phyloP scores from a whole-genome alignment of 2,888 invertebrate species.

The Galerucella pusilla region DNA sequence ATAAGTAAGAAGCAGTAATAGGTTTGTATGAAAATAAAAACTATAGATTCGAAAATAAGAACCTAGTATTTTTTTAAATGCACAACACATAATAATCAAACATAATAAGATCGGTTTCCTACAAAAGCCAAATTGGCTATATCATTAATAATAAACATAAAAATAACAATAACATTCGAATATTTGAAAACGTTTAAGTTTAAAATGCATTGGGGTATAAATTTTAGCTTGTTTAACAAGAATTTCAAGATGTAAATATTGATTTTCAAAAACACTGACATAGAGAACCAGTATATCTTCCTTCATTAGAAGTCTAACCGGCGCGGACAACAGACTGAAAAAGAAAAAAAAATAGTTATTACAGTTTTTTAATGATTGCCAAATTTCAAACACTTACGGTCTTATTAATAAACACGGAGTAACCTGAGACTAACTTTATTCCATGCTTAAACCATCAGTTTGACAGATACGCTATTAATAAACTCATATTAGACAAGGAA shows the following conservation, averaged over 20 bases:
- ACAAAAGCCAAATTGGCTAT: slow-evolving; percentile 17
- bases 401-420: too few relatives aligned
- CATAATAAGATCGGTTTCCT: slow-evolving; percentile 19
- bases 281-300: slow-evolving; percentile 22
- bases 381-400: too few relatives aligned
- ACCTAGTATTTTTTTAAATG: slow-evolving; percentile 18
- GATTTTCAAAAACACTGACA: slow-evolving; percentile 42
- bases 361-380: background rate
- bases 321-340: slow-evolving; percentile 51
- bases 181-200: slow-evolving; percentile 7
- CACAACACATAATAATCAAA: slow-evolving; percentile 17
- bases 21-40: too few relatives aligned
- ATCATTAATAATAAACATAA: slow-evolving; percentile 23
- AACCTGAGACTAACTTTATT: too few relatives aligned
- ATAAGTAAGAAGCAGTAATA: too few relatives aligned
- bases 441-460: too few relatives aligned
- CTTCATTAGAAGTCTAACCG: slow-evolving; percentile 38
- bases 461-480: too few relatives aligned
- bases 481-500: too few relatives aligned
- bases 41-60: background rate
- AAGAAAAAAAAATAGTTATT: slow-evolving; percentile 25
- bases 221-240: slow-evolving; percentile 22
- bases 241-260: slow-evolving; percentile 15
- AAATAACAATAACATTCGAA: slow-evolving; percentile 29
- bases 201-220: slow-evolving; percentile 19